phyloP scores from a whole-genome alignment of 2,113 vertebrate species.

The Myiagra hebetior region DNA sequence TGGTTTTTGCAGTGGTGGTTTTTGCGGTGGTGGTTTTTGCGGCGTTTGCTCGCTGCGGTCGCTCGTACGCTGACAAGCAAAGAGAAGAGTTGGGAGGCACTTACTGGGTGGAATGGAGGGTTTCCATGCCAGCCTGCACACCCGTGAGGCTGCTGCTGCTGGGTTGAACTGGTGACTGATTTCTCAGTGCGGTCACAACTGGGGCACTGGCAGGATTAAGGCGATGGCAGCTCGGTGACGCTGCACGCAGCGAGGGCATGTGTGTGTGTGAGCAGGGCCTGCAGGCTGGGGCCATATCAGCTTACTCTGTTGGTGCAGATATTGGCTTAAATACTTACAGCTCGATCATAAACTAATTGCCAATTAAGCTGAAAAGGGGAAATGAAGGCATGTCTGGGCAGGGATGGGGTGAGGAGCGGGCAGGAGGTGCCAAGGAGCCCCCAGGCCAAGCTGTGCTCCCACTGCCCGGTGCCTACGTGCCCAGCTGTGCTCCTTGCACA shows the following conservation, averaged over 20 bases:
- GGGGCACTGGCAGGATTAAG: not conserved
- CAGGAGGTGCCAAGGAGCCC: not conserved
- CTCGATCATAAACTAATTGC: constrained; percentile 13
- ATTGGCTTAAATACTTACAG: constrained; percentile 51
- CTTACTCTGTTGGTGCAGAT: not conserved
- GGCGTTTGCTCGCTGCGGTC: not conserved
- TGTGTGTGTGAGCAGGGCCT: not conserved
- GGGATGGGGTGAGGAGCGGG: not conserved
- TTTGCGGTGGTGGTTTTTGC: not conserved
- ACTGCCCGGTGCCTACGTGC: fast-evolving
- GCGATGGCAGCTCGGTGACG: not conserved
- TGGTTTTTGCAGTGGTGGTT: not conserved
- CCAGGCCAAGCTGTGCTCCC: not conserved
- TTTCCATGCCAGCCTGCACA: not conserved
- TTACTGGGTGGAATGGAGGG: not conserved
- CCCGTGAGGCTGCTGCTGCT: not conserved
- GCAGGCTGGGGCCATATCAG: not conserved
- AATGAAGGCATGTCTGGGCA: not conserved
- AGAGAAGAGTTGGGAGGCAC: constrained; percentile 13
- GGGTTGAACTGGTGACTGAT: not conserved
- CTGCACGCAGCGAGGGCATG: not conserved
- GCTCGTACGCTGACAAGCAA: constrained; percentile 4
- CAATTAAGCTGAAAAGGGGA: constrained; percentile 20
- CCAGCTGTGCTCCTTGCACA: not conserved
- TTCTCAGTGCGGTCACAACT: not conserved